These are phyloP conservation scores for Phataginus tricuspis DNA, from an alignment of 2,797 vertebrate species.

Conservation along the genomic window DNA sequence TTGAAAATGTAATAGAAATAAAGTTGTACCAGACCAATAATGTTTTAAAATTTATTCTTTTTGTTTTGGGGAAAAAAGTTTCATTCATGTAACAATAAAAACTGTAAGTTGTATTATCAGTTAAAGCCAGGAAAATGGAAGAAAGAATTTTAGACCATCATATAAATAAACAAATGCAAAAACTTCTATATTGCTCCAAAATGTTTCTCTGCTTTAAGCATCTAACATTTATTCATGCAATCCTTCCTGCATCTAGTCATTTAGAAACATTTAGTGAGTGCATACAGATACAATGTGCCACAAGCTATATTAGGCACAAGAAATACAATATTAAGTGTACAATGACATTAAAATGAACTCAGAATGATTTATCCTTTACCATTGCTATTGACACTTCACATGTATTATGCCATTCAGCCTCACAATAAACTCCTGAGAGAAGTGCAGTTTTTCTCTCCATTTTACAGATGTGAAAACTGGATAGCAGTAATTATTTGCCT, in stretches of 20 bases:
- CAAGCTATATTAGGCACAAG: neutral
- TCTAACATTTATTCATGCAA: neutral
- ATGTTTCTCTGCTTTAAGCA: neutral
- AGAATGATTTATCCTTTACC: neutral
- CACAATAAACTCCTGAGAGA: neutral
- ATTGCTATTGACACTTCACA: neutral
- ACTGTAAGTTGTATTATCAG: neutral
- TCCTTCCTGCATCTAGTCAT: neutral
- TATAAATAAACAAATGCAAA: neutral
- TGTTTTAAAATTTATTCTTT: neutral
- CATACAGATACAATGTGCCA: neutral
- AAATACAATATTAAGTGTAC: neutral
- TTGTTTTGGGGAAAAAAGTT: neutral
- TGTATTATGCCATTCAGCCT: neutral
- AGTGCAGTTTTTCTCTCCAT: neutral
- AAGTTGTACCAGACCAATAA: neutral
- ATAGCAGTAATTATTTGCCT: neutral
- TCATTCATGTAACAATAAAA: neutral
- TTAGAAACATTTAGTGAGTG: neutral
- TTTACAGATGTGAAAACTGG: neutral
- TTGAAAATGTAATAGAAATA: neutral
- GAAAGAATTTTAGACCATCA: neutral
- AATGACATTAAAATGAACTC: slow-evolving; percentile 16
- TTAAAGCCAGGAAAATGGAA: neutral
- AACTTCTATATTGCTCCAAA: neutral